Conservation (phyloP, 1,140 invertebrate species). For the Caenorhabditis latens region DNA sequence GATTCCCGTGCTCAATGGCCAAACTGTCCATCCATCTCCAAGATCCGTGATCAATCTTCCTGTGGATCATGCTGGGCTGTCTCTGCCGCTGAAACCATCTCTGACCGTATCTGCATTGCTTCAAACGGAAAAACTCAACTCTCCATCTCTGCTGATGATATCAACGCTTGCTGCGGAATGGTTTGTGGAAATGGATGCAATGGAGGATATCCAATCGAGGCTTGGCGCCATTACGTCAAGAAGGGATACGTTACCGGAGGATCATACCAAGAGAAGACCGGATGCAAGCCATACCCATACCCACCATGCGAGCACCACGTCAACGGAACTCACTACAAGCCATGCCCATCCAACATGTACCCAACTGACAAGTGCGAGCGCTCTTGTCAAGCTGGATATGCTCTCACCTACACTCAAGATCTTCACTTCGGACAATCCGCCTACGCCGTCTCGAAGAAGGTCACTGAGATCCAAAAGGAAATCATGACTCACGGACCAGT, state of each 20-base stretch:
- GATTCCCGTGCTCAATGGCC: slow-evolving; percentile 87
- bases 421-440: slow-evolving; percentile 81
- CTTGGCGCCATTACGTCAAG: slow-evolving; percentile 49
- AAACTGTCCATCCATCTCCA: slow-evolving; percentile 83
- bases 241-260: slow-evolving; percentile 50
- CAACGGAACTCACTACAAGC: slow-evolving; percentile 51
- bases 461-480: slow-evolving; percentile 86
- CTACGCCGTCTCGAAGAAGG: slow-evolving; percentile 83
- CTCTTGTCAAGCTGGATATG: slow-evolving; percentile 54
- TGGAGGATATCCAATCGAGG: slow-evolving; percentile 44
- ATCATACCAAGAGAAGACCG: slow-evolving; percentile 48
- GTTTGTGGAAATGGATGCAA: slow-evolving; percentile 43
- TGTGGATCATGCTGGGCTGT: slow-evolving; percentile 83
- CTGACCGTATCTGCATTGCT: slow-evolving; percentile 89
- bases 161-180: slow-evolving; percentile 83
- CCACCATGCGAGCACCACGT: slow-evolving; percentile 42
- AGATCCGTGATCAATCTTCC: slow-evolving; percentile 80
- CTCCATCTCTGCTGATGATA: slow-evolving; percentile 87
- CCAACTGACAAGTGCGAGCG: slow-evolving; percentile 84
- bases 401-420: slow-evolving; percentile 30
- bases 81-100: slow-evolving; percentile 92
- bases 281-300: slow-evolving; percentile 49
- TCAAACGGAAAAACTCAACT: slow-evolving; percentile 84
- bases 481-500: slow-evolving; percentile 90
- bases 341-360: slow-evolving; percentile 72